phyloP scores from a whole-genome alignment of 2,113 vertebrate genomes.

The Eleginops maclovinus region DNA sequence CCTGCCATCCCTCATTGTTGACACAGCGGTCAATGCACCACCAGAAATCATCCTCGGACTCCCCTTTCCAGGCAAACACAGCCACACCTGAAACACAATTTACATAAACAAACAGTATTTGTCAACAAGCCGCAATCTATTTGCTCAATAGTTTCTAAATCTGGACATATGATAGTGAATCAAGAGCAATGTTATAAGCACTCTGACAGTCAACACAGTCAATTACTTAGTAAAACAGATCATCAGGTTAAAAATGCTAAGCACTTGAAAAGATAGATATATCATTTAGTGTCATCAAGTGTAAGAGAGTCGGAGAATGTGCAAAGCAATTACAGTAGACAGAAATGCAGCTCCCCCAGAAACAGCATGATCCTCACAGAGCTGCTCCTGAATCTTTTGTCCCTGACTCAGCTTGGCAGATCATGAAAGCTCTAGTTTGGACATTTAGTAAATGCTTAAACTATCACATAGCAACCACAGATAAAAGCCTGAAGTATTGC shows the following conservation, averaged over 20 bases:
- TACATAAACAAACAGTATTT: not conserved
- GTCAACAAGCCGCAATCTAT: not conserved
- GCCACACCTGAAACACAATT: slow-evolving; percentile 88
- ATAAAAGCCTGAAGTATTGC: slow-evolving; percentile 29
- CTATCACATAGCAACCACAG: slow-evolving; percentile 63
- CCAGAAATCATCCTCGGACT: slow-evolving; percentile 99
- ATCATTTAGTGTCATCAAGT: not conserved
- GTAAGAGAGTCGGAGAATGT: not conserved
- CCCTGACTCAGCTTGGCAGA: slow-evolving; percentile 20
- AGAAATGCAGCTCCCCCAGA: not conserved
- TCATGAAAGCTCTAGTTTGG: slow-evolving; percentile 19
- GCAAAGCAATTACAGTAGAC: slow-evolving; percentile 13
- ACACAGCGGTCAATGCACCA: slow-evolving; percentile 98
- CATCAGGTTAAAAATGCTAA: not conserved
- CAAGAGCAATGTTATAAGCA: not conserved
- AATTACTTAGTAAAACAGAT: not conserved
- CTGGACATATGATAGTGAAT: not conserved
- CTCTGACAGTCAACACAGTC: too few relatives aligned
- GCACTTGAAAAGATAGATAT: not conserved
- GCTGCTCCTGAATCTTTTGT: slow-evolving; percentile 1
- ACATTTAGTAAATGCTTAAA: slow-evolving; percentile 42
- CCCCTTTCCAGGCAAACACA: slow-evolving; percentile 99
- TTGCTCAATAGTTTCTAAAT: not conserved
- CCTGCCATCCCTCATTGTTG: slow-evolving; percentile 94
- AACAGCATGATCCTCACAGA: not conserved